phyloP scores from a whole-genome alignment of 2,113 vertebrate species.

The Dicaeum eximium region DNA sequence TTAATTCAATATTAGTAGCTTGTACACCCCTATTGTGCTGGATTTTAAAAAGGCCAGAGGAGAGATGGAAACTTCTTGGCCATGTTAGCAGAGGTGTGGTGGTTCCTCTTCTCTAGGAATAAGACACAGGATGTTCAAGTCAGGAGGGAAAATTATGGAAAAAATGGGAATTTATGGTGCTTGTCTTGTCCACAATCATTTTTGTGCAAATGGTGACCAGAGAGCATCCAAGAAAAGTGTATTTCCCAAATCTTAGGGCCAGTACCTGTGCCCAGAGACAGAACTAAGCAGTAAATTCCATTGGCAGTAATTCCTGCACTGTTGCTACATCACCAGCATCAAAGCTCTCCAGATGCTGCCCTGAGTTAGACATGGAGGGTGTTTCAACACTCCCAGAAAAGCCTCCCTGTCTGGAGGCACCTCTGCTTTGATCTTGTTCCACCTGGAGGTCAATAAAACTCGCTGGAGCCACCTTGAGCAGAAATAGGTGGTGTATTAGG shows the following conservation, averaged over 20 bases:
- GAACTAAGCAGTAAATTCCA: background rate
- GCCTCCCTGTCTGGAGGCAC: background rate
- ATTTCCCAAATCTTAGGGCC: background rate
- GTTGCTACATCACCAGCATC: background rate
- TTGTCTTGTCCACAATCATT: background rate
- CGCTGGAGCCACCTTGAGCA: background rate
- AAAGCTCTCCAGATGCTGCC: background rate
- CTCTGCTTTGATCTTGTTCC: background rate
- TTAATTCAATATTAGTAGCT: background rate
- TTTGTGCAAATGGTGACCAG: background rate
- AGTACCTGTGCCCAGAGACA: background rate
- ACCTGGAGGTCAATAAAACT: background rate
- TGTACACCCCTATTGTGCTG: background rate
- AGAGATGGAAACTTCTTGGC: background rate
- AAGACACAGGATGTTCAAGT: background rate
- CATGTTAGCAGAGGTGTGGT: background rate
- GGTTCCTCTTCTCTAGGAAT: background rate
- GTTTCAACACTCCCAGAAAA: too few species aligned
- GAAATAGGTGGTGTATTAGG: rapidly evolving
- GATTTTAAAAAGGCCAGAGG: background rate
- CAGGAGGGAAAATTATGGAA: background rate
- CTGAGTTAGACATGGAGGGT: background rate
- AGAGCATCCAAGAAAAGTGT: background rate
- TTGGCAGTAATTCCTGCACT: background rate
- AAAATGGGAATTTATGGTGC: background rate